A percentile compares a stretch with the other conserved stretches of the same genome.
phyloP scores from a whole-genome alignment of 2,888 invertebrate genomes.

The Nezara viridula region DNA sequence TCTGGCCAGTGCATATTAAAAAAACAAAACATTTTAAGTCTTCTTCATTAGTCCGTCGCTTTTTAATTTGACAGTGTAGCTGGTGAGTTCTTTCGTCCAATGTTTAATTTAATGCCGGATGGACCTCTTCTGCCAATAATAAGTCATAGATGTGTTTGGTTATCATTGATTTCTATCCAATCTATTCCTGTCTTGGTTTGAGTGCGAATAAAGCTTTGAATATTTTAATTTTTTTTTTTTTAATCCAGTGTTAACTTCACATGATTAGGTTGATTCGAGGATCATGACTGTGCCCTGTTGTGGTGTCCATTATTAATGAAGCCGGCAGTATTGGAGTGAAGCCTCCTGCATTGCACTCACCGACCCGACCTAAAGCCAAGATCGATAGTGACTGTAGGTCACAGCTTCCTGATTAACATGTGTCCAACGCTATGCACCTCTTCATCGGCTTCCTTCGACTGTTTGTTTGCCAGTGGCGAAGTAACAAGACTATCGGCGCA shows the following conservation, averaged over 20 bases:
- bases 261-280: neutral
- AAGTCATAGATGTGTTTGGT: neutral
- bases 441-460: neutral
- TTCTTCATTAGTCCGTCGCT: no score
- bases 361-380: slow-evolving; percentile 12
- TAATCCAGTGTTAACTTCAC: no score
- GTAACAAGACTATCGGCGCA: neutral
- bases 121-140: neutral
- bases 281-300: neutral
- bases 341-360: neutral
- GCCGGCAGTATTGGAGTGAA: neutral
- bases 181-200: neutral
- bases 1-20: no score
- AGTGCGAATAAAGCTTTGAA: no score
- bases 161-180: neutral
- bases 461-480: neutral
- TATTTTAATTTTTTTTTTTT: no score
- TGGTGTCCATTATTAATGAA: neutral
- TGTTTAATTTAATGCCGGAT: neutral
- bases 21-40: no score
- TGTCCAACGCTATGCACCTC: neutral
- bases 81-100: no score
- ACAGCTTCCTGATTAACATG: slow-evolving; percentile 20
- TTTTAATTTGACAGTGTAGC: no score
- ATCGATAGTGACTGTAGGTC: slow-evolving; percentile 12